Conservation (phyloP, 1,140 invertebrate genomes). For the Aphis gossypii region DNA sequence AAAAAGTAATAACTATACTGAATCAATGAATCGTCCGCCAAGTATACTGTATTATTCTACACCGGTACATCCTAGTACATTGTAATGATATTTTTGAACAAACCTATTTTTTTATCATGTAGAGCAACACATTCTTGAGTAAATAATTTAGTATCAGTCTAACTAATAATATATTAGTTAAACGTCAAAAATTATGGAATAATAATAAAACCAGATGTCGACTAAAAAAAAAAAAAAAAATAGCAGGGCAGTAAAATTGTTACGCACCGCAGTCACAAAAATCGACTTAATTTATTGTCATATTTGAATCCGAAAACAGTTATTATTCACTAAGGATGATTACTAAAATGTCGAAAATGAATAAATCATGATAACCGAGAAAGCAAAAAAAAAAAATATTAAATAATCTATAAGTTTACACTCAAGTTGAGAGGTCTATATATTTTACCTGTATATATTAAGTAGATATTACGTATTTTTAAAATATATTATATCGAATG, state of each 20-base stretch:
- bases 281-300: background rate
- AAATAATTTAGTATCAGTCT: background rate
- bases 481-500: background rate
- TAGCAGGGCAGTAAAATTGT: background rate
- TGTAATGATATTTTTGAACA: background rate
- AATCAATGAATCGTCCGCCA: background rate
- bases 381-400: background rate
- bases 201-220: background rate
- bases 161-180: background rate
- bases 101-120: background rate
- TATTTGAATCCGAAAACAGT: background rate
- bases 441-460: background rate
- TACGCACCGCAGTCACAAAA: background rate
- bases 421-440: background rate
- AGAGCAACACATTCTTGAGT: background rate
- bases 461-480: slow-evolving; percentile 4
- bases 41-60: background rate
- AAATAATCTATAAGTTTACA: background rate
- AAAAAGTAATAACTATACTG: background rate
- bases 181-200: background rate
- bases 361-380: background rate
- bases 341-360: background rate
- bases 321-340: background rate
- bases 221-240: background rate
- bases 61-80: background rate